Evolutionary conservation across 2,797 vertebrate species (phyloP).

Genomic region (Neopelma chrysocephalum): DNA sequence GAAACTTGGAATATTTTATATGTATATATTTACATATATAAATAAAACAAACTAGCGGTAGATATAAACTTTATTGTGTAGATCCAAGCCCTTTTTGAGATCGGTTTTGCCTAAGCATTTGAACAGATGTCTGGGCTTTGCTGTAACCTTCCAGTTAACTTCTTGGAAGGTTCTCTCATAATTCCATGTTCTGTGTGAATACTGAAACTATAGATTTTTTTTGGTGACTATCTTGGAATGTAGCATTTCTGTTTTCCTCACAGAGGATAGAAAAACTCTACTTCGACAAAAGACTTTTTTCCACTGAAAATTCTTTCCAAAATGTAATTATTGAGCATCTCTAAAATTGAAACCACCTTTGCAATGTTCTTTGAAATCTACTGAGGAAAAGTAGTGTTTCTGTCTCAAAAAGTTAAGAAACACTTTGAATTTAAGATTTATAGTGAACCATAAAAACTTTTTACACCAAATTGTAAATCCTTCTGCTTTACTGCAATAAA

Average conservation of each 20-base stretch:
- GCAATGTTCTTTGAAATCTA: not conserved
- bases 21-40: not conserved
- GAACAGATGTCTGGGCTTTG: not conserved
- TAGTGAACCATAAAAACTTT: not conserved
- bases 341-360: not conserved
- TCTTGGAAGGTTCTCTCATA: not conserved
- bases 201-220: not conserved
- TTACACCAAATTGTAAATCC: not conserved
- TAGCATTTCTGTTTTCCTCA: not conserved
- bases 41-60: not conserved
- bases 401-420: constrained; percentile 19
- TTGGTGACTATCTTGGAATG: rapidly evolving
- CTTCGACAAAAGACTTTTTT: not conserved
- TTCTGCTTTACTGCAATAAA: constrained; percentile 5
- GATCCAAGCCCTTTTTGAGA: not conserved
- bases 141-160: not conserved
- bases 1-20: not conserved
- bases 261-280: not conserved
- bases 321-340: not conserved
- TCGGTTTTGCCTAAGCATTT: not conserved
- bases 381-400: not conserved
- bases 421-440: not conserved
- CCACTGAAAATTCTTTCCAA: not conserved
- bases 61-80: not conserved
- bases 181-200: not conserved